Percentiles rank a stretch among this genome's conserved stretches.
Evolutionary conservation across 2,888 invertebrate species (phyloP).

Genomic region (Penaeus monodon): DNA sequence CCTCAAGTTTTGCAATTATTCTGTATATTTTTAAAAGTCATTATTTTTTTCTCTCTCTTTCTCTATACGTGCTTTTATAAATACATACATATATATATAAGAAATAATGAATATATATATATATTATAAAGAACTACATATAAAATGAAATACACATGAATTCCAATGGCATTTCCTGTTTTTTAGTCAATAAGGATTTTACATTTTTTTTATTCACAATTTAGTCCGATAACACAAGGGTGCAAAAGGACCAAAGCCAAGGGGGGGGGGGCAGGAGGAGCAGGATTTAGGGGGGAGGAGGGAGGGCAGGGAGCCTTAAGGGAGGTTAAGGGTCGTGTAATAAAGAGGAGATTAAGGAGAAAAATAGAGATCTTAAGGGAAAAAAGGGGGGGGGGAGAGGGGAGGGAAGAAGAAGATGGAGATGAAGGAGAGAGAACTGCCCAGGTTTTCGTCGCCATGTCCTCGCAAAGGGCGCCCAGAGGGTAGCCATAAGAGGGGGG

Average conservation of each 20-base stretch:
- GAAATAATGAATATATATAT: too few relatives aligned
- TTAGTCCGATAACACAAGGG: background rate
- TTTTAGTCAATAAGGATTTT: slow-evolving; percentile 17
- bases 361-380: background rate
- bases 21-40: background rate
- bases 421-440: too few relatives aligned
- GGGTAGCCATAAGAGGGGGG: too few relatives aligned
- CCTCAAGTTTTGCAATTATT: too few relatives aligned
- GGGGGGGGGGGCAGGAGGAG: background rate
- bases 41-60: slow-evolving; percentile 12
- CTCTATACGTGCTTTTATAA: too few relatives aligned
- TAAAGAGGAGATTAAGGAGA: background rate
- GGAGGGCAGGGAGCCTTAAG: background rate
- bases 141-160: slow-evolving; percentile 16
- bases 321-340: background rate
- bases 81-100: too few relatives aligned
- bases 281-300: background rate
- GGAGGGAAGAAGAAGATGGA: too few relatives aligned
- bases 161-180: slow-evolving; percentile 37
- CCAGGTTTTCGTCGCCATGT: too few relatives aligned
- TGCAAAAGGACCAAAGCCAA: background rate
- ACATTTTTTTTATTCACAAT: background rate
- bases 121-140: too few relatives aligned
- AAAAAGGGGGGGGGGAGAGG: too few relatives aligned
- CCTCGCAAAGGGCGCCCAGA: too few relatives aligned